A percentile compares a stretch with the other conserved stretches of the same genome.
phyloP scores from a whole-genome alignment of 2,888 invertebrate genomes.

The Eristalis intricaria region DNA sequence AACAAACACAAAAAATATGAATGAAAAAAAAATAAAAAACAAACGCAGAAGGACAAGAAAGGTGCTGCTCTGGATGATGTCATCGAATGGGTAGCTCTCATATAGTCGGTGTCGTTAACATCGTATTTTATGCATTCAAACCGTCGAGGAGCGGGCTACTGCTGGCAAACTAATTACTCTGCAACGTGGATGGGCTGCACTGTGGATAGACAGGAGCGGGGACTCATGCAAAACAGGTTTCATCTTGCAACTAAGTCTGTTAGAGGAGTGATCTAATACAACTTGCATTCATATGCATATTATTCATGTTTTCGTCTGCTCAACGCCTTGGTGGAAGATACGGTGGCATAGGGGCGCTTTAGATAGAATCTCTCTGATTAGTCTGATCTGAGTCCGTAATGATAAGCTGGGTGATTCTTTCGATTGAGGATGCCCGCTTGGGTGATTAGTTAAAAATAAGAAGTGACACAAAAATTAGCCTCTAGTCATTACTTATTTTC shows the following conservation, averaged over 20 bases:
- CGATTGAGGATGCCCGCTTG: no score
- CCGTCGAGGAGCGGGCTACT: neutral
- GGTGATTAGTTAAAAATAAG: no score
- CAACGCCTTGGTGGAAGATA: no score
- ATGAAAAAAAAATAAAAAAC: neutral
- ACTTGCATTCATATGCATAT: neutral
- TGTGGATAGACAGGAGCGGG: neutral
- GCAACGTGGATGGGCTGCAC: neutral
- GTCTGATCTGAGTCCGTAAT: no score
- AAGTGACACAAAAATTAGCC: no score
- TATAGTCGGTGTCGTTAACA: neutral
- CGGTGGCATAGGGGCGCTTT: no score
- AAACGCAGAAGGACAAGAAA: conserved; percentile 12
- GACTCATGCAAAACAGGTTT: neutral
- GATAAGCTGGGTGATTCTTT: no score
- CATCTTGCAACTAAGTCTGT: neutral
- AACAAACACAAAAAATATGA: neutral
- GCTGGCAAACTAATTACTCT: neutral
- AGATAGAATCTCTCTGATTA: no score
- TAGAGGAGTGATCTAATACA: neutral
- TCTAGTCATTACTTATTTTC: no score
- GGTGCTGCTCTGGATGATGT: neutral
- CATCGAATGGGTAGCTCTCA: neutral
- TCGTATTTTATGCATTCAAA: neutral
- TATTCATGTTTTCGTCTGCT: neutral